phyloP scores from a whole-genome alignment of 92 coral and sea anemone species.

The Ricordea florida region DNA sequence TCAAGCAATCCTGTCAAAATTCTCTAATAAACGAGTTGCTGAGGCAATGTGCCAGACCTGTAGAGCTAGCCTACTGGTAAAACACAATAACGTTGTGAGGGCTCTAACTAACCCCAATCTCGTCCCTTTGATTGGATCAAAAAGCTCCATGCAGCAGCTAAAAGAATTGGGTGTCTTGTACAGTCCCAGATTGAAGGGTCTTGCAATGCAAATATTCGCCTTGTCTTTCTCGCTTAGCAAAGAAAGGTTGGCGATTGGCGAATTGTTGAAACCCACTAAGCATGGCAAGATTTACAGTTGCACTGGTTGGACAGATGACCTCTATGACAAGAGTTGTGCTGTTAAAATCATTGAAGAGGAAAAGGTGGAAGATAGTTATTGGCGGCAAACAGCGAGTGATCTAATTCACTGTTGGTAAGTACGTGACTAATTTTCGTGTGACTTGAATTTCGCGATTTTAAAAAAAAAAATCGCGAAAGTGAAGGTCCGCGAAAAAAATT shows the following conservation, averaged over 20 bases:
- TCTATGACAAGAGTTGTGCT: neutral
- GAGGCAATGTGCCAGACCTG: conserved; percentile 18
- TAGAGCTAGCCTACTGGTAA: neutral
- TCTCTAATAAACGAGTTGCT: conserved; percentile 18
- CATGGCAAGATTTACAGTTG: conserved; percentile 32
- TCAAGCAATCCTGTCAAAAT: conserved; percentile 34
- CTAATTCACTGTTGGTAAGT: conserved; percentile 42
- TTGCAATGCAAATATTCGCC: conserved; percentile 37
- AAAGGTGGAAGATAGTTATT: conserved; percentile 28
- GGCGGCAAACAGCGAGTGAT: conserved; percentile 53
- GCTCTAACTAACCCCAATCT: conserved; percentile 20
- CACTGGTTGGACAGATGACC: conserved; percentile 10
- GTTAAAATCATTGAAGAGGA: conserved; percentile 43
- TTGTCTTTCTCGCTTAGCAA: conserved; percentile 43
- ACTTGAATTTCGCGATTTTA: too few species aligned
- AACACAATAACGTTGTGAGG: conserved; percentile 19
- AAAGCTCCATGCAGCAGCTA: neutral
- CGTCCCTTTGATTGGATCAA: conserved; percentile 1
- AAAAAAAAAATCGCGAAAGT: too few species aligned
- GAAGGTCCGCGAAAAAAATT: too few species aligned
- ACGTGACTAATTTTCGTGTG: too few species aligned
- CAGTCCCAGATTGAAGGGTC: conserved; percentile 48
- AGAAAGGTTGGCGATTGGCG: conserved; percentile 42
- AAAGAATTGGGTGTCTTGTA: conserved; percentile 25
- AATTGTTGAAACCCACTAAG: conserved; percentile 8